These are phyloP conservation scores for Pseudomyrmex sp. DNA, from an alignment of 1,140 invertebrate genomes.

Conservation along the genomic window DNA sequence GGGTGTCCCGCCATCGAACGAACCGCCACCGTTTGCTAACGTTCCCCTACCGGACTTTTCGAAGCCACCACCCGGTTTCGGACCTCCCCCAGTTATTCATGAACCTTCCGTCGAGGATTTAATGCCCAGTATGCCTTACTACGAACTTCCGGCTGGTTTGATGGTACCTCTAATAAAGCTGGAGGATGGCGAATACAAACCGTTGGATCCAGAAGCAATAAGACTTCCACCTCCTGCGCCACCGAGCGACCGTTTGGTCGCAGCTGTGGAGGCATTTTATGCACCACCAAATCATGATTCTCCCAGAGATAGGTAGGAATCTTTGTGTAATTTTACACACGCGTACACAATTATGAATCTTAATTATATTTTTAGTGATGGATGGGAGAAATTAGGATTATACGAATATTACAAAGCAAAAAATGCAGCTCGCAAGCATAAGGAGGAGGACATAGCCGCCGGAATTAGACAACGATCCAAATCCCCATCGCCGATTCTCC, in stretches of 20 bases:
- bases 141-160: conserved; percentile 97
- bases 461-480: conserved; percentile 90
- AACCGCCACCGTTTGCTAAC: conserved; percentile 80
- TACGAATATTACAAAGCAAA: conserved; percentile 99
- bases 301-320: conserved; percentile 94
- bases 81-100: conserved; percentile 84
- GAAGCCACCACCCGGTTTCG: conserved; percentile 93
- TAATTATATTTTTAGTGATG: conserved; percentile 89
- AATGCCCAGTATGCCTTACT: conserved; percentile 97
- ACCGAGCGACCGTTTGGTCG: conserved; percentile 95
- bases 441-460: conserved; percentile 92
- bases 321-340: conserved; percentile 3
- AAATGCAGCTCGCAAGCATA: conserved; percentile 94
- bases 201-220: conserved; percentile 95
- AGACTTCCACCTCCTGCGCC: conserved; percentile 96
- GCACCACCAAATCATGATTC: conserved; percentile 96
- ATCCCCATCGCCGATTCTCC: conserved; percentile 90
- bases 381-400: conserved; percentile 98
- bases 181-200: conserved; percentile 95
- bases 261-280: conserved; percentile 98
- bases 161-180: conserved; percentile 97
- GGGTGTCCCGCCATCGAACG: conserved; percentile 77
- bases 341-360: neutral
- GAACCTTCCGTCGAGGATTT: conserved; percentile 88
- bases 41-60: conserved; percentile 92